These are phyloP conservation scores for Brachionus manjavacas DNA, from an alignment of 1,140 invertebrate species.

Conservation along the genomic window DNA sequence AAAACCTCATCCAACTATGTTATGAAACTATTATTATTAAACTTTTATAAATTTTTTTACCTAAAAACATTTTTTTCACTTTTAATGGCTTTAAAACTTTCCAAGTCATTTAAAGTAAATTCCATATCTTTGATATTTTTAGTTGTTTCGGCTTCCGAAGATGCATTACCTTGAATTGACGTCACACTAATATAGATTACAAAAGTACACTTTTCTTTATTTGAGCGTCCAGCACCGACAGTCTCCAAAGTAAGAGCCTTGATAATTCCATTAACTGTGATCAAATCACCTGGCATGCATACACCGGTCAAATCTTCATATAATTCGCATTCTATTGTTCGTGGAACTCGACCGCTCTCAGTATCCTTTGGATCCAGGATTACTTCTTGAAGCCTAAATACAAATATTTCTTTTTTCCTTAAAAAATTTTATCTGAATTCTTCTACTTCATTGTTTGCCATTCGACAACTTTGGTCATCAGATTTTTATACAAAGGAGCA, in stretches of 20 bases:
- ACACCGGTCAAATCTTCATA: slow-evolving; percentile 76
- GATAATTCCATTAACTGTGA: slow-evolving; percentile 77
- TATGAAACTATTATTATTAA: too few species aligned
- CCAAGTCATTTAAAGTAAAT: slow-evolving; percentile 68
- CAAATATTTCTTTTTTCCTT: slow-evolving; percentile 54
- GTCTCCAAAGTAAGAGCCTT: slow-evolving; percentile 62
- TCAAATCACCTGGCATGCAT: slow-evolving; percentile 79
- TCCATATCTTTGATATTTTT: slow-evolving; percentile 45
- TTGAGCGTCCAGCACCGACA: slow-evolving; percentile 49
- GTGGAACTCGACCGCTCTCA: slow-evolving; percentile 68
- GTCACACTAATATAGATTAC: slow-evolving; percentile 73
- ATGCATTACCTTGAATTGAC: slow-evolving; percentile 57
- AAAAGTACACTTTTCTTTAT: slow-evolving; percentile 64
- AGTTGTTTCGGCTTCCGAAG: slow-evolving; percentile 60
- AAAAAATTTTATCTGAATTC: background rate
- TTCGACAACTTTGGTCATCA: slow-evolving; percentile 68
- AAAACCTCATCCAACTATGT: too few species aligned
- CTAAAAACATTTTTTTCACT: slow-evolving; percentile 68
- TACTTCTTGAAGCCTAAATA: slow-evolving; percentile 54
- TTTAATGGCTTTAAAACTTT: slow-evolving; percentile 74
- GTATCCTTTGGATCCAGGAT: slow-evolving; percentile 59
- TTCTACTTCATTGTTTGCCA: slow-evolving; percentile 71
- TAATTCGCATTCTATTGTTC: slow-evolving; percentile 79
- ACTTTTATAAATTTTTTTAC: background rate
- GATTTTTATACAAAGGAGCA: slow-evolving; percentile 65